phyloP scores from a whole-genome alignment of 1,140 invertebrate genomes.

The Riptortus pedestris region DNA sequence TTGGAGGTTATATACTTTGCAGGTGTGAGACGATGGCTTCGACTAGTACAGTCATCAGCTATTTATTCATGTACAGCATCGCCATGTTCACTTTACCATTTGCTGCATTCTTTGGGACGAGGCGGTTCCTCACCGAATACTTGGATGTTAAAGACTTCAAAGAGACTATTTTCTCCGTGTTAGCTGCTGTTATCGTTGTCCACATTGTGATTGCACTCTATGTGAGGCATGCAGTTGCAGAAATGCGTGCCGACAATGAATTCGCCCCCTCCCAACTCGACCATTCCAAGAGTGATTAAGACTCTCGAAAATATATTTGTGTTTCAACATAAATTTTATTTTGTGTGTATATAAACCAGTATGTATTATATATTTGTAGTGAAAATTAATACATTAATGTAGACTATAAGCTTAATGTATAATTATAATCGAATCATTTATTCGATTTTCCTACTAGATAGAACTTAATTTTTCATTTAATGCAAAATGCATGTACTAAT shows the following conservation, averaged over 20 bases:
- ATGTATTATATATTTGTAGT: too few relatives aligned
- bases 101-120: slow-evolving; percentile 2
- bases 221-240: background rate
- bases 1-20: background rate
- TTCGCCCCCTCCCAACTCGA: too few relatives aligned
- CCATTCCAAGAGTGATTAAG: too few relatives aligned
- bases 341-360: too few relatives aligned
- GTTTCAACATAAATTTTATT: too few relatives aligned
- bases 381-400: too few relatives aligned
- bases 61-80: slow-evolving; percentile 10
- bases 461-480: too few relatives aligned
- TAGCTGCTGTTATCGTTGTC: slow-evolving; percentile 8
- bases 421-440: too few relatives aligned
- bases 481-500: too few relatives aligned
- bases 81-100: slow-evolving; percentile 12
- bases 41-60: background rate
- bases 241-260: slow-evolving; percentile 7
- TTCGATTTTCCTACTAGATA: too few relatives aligned
- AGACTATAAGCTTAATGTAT: too few relatives aligned
- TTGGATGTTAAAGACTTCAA: slow-evolving; percentile 11
- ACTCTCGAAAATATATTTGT: too few relatives aligned
- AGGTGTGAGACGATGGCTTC: background rate
- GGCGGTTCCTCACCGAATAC: background rate
- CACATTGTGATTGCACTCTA: slow-evolving; percentile 8
- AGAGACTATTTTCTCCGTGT: background rate